Base-by-base conservation (phyloP, 2,797 vertebrate genomes). In the Netta rufina region DNA sequence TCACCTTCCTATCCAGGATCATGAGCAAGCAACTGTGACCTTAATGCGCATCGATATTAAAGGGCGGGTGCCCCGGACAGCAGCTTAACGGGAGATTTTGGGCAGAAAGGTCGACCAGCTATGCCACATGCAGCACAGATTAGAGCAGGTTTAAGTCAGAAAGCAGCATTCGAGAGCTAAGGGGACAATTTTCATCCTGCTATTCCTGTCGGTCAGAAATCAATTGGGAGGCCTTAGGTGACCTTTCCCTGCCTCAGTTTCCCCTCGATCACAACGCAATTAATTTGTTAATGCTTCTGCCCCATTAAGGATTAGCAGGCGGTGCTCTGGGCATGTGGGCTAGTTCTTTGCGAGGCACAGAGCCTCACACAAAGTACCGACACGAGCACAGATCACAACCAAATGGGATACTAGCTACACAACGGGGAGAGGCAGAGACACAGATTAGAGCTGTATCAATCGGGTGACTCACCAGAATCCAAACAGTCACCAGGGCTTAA, bases 401-500 rank as follows among this genome's bases (percentile, higher is more conserved):
- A 69, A 81, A 70, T 57, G 67, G 62, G 74, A 67, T 69, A 14
- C 70, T 56, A 83, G 60, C 3, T 58, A 89, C 65, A 54, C 54
- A 70, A 77, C 53, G 43, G 78, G 77, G 80, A 95, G 77, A 84
- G 78, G 77, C 83, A 93, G 76, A 90, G 74, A 78, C 53, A 78
- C 80, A 73, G 83, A 93, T 90, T 73, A 89, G 86, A 90, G 70
- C 65, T 92, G 73, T 83, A 81, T 85, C 61, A n/a, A 5, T 20
- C 57, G 60, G 75, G 64, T 87, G 93, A 84, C 53, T 95, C 93
- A 82, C 74, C 47, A 53, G 74, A 92, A 92, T 90, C 74, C 49
- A 33, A 82, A 70, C 0, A 89, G 71, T 67, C 93, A 54, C 39
- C 14, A 39, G 38, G 73, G 66, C 75, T 94, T 91, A 85, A 87